Conservation (phyloP, 2,888 invertebrate species). For the Mythimna lalbum region DNA sequence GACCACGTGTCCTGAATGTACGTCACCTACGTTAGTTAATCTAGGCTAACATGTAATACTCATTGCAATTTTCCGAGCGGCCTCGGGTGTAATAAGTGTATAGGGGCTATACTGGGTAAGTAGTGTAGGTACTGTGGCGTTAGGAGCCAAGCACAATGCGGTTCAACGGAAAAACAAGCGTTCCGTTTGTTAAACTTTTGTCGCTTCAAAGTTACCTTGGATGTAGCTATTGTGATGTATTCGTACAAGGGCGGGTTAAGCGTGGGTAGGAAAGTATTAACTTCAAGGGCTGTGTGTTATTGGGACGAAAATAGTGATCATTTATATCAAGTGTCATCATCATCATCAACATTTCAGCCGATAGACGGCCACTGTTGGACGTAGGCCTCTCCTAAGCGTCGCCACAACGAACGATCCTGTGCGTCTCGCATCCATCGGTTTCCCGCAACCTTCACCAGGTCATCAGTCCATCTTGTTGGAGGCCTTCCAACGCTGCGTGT, state of each 20-base stretch:
- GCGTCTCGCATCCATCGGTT: too few relatives aligned
- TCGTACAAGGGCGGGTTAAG: conserved; percentile 45
- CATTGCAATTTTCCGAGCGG: conserved; percentile 65
- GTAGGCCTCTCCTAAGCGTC: too few relatives aligned
- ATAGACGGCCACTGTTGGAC: too few relatives aligned
- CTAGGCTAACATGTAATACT: conserved; percentile 59
- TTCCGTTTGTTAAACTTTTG: conserved; percentile 41
- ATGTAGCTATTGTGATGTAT: conserved; percentile 33
- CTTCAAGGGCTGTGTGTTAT: conserved; percentile 38
- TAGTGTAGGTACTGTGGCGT: conserved; percentile 7
- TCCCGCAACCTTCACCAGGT: too few relatives aligned
- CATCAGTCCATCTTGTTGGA: too few relatives aligned
- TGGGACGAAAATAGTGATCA: conserved; percentile 12
- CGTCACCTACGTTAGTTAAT: conserved; percentile 51
- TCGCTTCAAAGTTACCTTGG: conserved; percentile 49
- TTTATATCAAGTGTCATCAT: conserved; percentile 28
- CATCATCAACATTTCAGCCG: too few relatives aligned
- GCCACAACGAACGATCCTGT: too few relatives aligned
- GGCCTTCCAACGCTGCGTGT: too few relatives aligned
- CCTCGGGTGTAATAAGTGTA: conserved; percentile 62
- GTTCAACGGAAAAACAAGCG: conserved; percentile 37
- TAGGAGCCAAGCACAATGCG: conserved; percentile 38
- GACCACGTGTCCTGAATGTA: conserved; percentile 61
- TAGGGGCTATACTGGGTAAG: conserved; percentile 33
- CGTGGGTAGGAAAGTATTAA: conserved; percentile 16